Evolutionary conservation across 2,797 vertebrate species (phyloP).

Genomic region (Hylomyscus alleni): DNA sequence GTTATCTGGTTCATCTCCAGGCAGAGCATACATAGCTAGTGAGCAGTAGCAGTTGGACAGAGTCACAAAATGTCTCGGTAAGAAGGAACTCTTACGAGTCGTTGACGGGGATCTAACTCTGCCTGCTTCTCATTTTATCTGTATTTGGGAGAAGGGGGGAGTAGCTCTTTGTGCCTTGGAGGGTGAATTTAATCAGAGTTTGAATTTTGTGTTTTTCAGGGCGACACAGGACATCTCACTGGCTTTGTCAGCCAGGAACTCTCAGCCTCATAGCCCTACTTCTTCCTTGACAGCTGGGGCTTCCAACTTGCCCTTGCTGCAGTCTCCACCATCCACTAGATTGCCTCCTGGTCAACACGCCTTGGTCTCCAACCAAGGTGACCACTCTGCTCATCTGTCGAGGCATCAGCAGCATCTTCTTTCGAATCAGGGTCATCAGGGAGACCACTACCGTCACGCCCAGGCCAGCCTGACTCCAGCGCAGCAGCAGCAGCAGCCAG

Average conservation of each 20-base stretch:
- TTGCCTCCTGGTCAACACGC: slow-evolving; percentile 90
- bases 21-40: slow-evolving; percentile 9
- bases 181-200: slow-evolving; percentile 53
- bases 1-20: neutral
- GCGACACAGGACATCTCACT: slow-evolving; percentile 93
- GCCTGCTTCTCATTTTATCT: slow-evolving; percentile 19
- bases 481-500: slow-evolving; percentile 88
- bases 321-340: slow-evolving; percentile 93
- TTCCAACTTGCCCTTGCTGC: slow-evolving; percentile 93
- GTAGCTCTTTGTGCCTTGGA: neutral
- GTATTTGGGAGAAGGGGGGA: neutral
- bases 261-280: slow-evolving; percentile 97
- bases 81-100: neutral
- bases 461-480: slow-evolving; percentile 90
- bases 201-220: slow-evolving; percentile 89
- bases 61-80: neutral
- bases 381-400: slow-evolving; percentile 88
- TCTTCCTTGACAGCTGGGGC: slow-evolving; percentile 96
- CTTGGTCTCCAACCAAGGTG: slow-evolving; percentile 89
- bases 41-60: neutral
- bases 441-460: slow-evolving; percentile 90
- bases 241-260: slow-evolving; percentile 90
- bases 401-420: slow-evolving; percentile 89
- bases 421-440: slow-evolving; percentile 89
- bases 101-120: slow-evolving; percentile 6